These are phyloP conservation scores for Discoglossus pictus DNA, from an alignment of 2,797 vertebrate genomes.

Conservation along the genomic window DNA sequence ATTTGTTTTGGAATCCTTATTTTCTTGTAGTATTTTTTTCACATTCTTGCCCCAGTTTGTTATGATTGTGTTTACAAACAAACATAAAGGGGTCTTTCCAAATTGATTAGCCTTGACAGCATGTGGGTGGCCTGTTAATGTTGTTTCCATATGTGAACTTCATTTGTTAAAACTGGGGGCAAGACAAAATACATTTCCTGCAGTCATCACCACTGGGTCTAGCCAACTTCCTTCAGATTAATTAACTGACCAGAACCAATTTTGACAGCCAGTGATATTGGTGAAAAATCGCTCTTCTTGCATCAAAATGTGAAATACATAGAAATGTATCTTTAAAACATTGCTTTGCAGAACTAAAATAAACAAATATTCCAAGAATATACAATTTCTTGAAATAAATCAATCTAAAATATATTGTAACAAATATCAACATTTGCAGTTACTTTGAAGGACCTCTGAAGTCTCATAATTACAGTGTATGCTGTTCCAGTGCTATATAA, in stretches of 20 bases:
- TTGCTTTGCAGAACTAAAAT: no score
- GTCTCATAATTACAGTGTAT: no score
- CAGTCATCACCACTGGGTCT: neutral
- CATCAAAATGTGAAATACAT: no score
- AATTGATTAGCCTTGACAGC: neutral
- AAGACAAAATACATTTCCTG: neutral
- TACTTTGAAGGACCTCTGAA: no score
- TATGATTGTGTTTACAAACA: slow-evolving; percentile 5
- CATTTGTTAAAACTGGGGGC: neutral
- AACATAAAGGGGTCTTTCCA: neutral
- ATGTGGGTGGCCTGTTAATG: slow-evolving; percentile 26
- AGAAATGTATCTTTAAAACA: no score
- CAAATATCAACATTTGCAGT: no score
- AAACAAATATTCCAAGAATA: no score
- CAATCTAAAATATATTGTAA: no score
- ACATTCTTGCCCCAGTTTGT: neutral
- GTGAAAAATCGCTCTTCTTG: no score
- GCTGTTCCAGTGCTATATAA: no score
- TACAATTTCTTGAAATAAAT: no score
- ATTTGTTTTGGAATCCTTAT: neutral
- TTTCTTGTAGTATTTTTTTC: neutral
- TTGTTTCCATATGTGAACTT: slow-evolving; percentile 9
- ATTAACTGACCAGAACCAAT: neutral
- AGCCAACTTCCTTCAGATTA: neutral
- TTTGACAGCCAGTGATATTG: no score